Percentiles rank a stretch among this genome's conserved stretches.
Conservation (phyloP, 1,140 invertebrate species). For the Trypoxylus dichotomus region DNA sequence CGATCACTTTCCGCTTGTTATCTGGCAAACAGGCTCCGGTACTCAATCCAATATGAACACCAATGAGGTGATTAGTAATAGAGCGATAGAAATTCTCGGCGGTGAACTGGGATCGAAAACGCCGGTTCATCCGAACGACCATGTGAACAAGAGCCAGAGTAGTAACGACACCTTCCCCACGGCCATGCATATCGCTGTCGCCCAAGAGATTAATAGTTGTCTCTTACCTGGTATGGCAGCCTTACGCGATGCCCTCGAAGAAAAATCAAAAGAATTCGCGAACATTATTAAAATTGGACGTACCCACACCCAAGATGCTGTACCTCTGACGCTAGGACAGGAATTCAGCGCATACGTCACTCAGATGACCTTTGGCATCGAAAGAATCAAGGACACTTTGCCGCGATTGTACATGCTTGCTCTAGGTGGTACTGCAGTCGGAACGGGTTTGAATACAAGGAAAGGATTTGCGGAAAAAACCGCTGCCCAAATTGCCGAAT, state of each 20-base stretch:
- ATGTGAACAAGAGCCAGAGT: constrained; percentile 99
- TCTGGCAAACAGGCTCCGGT: constrained; percentile 99
- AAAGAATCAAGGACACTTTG: constrained; percentile 59
- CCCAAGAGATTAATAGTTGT: constrained; percentile 81
- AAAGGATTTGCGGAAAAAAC: constrained; percentile 89
- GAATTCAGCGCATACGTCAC: constrained; percentile 71
- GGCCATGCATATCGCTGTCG: constrained; percentile 98
- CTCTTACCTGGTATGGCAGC: constrained; percentile 78
- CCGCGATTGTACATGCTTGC: constrained; percentile 87
- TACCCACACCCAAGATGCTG: constrained; percentile 74
- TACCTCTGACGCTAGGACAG: constrained; percentile 72
- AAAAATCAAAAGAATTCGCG: constrained; percentile 64
- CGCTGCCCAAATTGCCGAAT: constrained; percentile 76
- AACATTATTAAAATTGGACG: constrained; percentile 65
- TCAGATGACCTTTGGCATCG: constrained; percentile 67
- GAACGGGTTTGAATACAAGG: constrained; percentile 91
- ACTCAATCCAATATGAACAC: constrained; percentile 99
- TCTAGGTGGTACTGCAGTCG: constrained; percentile 96
- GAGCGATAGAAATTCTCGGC: constrained; percentile 94
- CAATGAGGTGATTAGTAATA: constrained; percentile 94
- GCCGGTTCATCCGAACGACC: constrained; percentile 98
- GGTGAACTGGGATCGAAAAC: constrained; percentile 90
- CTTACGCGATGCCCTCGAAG: constrained; percentile 66
- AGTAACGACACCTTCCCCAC: constrained; percentile 99
- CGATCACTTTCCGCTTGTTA: constrained; percentile 96